Evolutionary conservation across 2,888 invertebrate species (phyloP).

Genomic region (Actias luna): DNA sequence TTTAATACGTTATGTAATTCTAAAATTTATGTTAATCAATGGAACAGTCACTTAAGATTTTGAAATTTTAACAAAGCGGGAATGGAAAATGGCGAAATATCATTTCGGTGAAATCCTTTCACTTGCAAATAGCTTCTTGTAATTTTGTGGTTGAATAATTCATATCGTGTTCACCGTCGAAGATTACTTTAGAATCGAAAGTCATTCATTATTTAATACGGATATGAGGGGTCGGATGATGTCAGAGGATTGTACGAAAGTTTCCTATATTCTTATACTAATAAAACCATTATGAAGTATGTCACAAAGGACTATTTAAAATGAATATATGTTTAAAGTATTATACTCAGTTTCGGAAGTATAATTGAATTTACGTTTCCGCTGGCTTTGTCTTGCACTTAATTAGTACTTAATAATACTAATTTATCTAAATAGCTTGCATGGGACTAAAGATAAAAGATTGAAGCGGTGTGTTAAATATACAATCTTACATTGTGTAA

Average conservation of each 20-base stretch:
- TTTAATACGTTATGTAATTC: neutral
- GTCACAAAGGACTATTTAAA: neutral
- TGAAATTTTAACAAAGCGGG: conserved; percentile 9
- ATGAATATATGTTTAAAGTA: neutral
- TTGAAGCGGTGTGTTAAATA: too few relatives aligned
- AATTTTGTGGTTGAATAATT: conserved; percentile 45
- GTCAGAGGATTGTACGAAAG: conserved; percentile 3
- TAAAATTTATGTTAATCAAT: conserved; percentile 3
- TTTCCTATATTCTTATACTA: conserved; percentile 5
- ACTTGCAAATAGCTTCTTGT: conserved; percentile 34
- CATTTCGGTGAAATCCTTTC: conserved; percentile 25
- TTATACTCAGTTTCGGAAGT: too few relatives aligned
- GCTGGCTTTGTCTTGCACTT: too few relatives aligned
- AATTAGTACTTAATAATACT: too few relatives aligned
- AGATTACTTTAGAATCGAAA: conserved; percentile 40
- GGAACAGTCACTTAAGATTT: conserved; percentile 1
- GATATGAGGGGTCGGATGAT: conserved; percentile 28
- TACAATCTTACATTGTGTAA: too few relatives aligned
- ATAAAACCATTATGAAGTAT: neutral
- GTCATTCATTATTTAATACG: conserved; percentile 37
- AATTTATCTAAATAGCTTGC: too few relatives aligned
- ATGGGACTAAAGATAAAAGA: too few relatives aligned
- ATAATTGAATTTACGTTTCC: too few relatives aligned
- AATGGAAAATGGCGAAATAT: conserved; percentile 12
- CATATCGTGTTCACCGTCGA: conserved; percentile 32